These are phyloP conservation scores for Ellobius talpinus DNA, from an alignment of 2,113 vertebrate genomes.

Conservation along the genomic window DNA sequence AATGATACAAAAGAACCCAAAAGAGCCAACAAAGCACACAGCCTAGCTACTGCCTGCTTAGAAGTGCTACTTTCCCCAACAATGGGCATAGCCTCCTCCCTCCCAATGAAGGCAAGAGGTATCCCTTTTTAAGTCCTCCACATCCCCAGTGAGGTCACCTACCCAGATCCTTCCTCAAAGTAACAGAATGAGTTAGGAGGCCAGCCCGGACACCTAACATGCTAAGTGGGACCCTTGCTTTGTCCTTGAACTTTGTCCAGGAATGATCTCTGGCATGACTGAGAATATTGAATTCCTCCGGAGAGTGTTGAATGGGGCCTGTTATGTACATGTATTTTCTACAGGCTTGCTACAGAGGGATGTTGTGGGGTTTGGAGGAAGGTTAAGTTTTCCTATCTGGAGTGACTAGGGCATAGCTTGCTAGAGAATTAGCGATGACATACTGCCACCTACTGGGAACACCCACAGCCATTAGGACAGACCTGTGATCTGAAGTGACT, in stretches of 20 bases:
- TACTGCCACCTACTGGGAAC: constrained; percentile 88
- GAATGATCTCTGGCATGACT: background rate
- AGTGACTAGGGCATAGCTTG: background rate
- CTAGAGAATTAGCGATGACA: constrained; percentile 72
- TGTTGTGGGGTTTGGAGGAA: constrained; percentile 20
- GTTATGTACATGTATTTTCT: rapidly evolving
- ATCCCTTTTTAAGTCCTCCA: background rate
- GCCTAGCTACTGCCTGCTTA: background rate
- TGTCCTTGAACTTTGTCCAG: constrained; percentile 8
- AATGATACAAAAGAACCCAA: rapidly evolving
- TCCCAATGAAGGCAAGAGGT: background rate
- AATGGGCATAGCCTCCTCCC: background rate
- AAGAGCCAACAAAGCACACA: background rate
- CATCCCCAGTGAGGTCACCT: background rate
- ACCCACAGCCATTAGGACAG: background rate
- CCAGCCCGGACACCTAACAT: background rate
- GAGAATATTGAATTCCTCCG: background rate
- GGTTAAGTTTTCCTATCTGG: constrained; percentile 47
- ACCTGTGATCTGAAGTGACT: background rate
- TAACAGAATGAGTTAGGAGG: background rate
- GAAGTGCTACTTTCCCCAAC: background rate
- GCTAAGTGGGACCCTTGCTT: background rate
- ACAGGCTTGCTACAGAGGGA: background rate
- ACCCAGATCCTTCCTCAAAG: background rate
- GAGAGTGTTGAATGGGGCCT: background rate